phyloP scores from a whole-genome alignment of 2,113 vertebrate genomes.

The Oxyruncus cristatus region DNA sequence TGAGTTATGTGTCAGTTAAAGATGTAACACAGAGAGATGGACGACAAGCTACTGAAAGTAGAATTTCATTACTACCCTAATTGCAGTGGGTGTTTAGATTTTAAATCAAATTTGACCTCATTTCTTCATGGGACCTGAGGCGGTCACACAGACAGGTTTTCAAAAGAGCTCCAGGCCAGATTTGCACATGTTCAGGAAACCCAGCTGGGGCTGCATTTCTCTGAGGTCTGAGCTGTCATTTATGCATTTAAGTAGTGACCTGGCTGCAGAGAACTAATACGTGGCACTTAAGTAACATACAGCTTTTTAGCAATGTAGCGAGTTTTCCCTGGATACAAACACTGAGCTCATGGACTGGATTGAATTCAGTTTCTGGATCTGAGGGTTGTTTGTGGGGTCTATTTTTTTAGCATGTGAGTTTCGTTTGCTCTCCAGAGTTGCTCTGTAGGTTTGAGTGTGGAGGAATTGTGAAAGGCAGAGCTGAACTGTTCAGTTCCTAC shows the following conservation, averaged over 20 bases:
- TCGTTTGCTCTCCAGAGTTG: not conserved
- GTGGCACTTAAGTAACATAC: not conserved
- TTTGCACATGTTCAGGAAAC: not conserved
- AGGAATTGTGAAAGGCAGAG: not conserved
- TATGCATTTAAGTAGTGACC: not conserved
- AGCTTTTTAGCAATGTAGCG: not conserved
- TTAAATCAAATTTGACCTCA: not conserved
- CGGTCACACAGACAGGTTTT: not conserved
- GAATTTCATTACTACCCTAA: not conserved
- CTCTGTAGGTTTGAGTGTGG: not conserved
- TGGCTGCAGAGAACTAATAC: not conserved
- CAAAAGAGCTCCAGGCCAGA: not conserved
- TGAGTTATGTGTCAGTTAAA: not conserved
- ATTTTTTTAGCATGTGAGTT: not conserved
- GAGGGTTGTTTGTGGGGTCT: not conserved
- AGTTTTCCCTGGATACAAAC: not conserved
- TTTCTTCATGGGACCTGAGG: not conserved
- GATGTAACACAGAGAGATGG: not conserved
- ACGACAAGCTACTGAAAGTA: not conserved
- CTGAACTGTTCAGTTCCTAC: not conserved
- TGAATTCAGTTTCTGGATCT: not conserved
- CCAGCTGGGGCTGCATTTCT: not conserved
- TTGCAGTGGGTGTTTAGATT: not conserved
- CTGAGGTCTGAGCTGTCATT: not conserved
- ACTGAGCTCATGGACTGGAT: fast-evolving